phyloP scores from a whole-genome alignment of 2,113 vertebrate genomes.

The Pampusana beccarii region DNA sequence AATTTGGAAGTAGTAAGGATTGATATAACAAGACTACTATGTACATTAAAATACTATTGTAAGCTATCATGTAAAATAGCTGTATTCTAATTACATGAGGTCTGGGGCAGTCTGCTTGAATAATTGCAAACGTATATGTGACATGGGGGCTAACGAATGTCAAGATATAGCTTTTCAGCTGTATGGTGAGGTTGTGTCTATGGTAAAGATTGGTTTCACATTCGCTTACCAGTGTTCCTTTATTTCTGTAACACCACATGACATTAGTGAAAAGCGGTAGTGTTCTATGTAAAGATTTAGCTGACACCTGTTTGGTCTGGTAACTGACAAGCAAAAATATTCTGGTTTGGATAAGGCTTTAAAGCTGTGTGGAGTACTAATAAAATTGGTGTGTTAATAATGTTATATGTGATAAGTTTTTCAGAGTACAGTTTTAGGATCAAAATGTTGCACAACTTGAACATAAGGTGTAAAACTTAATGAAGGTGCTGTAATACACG shows the following conservation, averaged over 20 bases:
- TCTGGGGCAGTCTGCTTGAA: not conserved
- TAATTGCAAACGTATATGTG: not conserved
- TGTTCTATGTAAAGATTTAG: not conserved
- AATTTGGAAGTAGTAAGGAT: not conserved
- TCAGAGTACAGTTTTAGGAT: not conserved
- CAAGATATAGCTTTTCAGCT: not conserved
- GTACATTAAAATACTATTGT: not conserved
- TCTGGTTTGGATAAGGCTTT: not conserved
- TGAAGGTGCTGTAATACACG: not conserved
- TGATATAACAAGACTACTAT: not conserved
- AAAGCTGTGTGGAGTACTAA: rapidly evolving
- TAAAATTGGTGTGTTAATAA: not conserved
- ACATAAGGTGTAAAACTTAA: not conserved
- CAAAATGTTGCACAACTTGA: not conserved
- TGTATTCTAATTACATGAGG: not conserved
- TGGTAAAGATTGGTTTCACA: not conserved
- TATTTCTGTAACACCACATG: not conserved
- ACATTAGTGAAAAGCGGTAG: not conserved
- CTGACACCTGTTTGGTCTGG: not conserved
- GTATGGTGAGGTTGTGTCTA: not conserved
- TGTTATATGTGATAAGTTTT: not conserved
- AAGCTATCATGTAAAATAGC: not conserved
- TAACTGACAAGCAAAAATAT: not conserved
- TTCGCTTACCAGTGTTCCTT: not conserved
- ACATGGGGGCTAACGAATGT: not conserved